A percentile compares a stretch with the other conserved stretches of the same genome.
Conservation (phyloP, 2,888 invertebrate species). For the Yponomeuta malinellus region DNA sequence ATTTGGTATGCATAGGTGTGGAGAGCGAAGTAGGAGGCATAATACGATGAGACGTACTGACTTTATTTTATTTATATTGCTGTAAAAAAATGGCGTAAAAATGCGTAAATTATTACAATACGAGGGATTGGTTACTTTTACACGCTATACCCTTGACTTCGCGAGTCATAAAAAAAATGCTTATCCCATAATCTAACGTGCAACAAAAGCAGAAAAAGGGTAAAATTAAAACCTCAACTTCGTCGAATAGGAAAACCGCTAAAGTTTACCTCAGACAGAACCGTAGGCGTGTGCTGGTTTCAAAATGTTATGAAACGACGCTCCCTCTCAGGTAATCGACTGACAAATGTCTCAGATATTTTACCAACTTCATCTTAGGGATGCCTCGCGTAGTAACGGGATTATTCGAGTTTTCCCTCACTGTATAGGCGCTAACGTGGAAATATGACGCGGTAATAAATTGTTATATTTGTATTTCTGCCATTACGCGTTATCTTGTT, state of each 20-base stretch:
- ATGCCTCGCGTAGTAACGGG: slow-evolving; percentile 41
- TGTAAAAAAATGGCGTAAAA: too few species aligned
- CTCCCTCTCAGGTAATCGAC: slow-evolving; percentile 68
- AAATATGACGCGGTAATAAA: not conserved
- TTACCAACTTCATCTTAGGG: slow-evolving; percentile 68
- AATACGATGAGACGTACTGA: too few species aligned
- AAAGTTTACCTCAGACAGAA: not conserved
- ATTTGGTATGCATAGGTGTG: too few species aligned
- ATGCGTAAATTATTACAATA: too few species aligned
- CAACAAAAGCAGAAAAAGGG: too few species aligned
- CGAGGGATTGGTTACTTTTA: too few species aligned
- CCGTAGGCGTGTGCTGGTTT: slow-evolving; percentile 36
- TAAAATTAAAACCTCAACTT: too few species aligned
- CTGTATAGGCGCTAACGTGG: not conserved
- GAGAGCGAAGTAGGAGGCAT: too few species aligned
- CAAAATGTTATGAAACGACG: slow-evolving; percentile 56
- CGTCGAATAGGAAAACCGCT: not conserved
- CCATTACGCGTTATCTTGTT: not conserved
- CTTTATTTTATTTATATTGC: too few species aligned
- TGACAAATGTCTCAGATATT: slow-evolving; percentile 73
- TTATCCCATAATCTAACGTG: too few species aligned
- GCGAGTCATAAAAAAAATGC: too few species aligned
- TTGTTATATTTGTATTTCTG: not conserved
- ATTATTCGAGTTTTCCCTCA: slow-evolving; percentile 13
- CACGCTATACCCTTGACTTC: too few species aligned